Evolutionary conservation across 2,113 vertebrate genomes (phyloP), one percentile per base, ranked within the genome.

Genomic region (Alosa alosa): DNA sequence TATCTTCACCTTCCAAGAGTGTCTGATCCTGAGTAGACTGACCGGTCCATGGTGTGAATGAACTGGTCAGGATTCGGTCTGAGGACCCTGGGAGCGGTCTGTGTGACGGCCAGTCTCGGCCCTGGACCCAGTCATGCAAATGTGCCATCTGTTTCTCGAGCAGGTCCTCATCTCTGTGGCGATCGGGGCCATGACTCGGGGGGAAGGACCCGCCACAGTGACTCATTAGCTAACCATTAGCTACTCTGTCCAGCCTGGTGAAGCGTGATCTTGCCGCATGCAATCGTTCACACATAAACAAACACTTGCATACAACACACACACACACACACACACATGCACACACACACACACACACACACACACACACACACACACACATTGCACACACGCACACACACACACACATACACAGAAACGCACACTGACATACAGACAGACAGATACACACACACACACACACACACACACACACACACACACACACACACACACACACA

Each of bases 141-240:
- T 88, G 39, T 86, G 82, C 91, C 93, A 93, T 93, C 93, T 94
- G 93, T 87, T 90, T 88, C 86, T 88, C 91, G 57, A 91, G 89
- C 90, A 90, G 87, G 88, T 81, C 84, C 82, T 83, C 85, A 82
- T 86, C 44, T 68, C 64, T 6, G 64, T 68, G 64, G 64, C 64
- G 9, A 72, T 68, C 81, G 36, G 45, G 39, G 60, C 13, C 50
- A 20, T 6, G 4, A 64, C 57, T 41, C 55, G 0, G 55, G 52
- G 45, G 41, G 81, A 9, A 46, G 49, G 81, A 82, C 18, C 17
- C 9, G 81, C 46, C 87, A 92, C 88, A 60, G 86, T 20, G 78
- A 89, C 89, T 90, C 90, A 87, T 72, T 18, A 83, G 87, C 87
- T 83, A 86, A 82, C 86, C 85, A 88, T 55, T 88, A 91, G 83